phyloP scores from a whole-genome alignment of 2,888 invertebrate species.

The Thecocarcelia acutangulata region DNA sequence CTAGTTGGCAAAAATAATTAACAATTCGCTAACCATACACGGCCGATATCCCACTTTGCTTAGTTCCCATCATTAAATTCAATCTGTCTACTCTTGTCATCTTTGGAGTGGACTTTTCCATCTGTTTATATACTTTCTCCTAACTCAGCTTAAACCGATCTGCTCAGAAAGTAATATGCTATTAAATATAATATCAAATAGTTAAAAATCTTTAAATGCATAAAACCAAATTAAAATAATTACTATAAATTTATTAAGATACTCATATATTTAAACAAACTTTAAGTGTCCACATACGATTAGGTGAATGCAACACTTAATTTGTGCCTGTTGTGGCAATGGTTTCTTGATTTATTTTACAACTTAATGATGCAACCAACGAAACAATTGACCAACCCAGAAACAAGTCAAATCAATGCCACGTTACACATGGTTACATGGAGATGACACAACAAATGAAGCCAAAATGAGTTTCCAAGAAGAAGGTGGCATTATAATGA shows the following conservation, averaged over 20 bases:
- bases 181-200: background rate
- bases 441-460: conserved; percentile 61
- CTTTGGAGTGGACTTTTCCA: too few relatives aligned
- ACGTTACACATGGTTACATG: conserved; percentile 47
- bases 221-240: conserved; percentile 18
- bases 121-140: background rate
- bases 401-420: conserved; percentile 55
- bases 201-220: conserved; percentile 24
- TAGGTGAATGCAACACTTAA: conserved; percentile 55
- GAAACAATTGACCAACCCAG: conserved; percentile 46
- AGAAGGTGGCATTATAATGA: conserved; percentile 66
- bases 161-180: background rate
- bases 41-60: too few relatives aligned
- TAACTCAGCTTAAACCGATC: background rate
- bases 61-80: too few relatives aligned
- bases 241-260: background rate
- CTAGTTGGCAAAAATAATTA: too few relatives aligned
- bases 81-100: too few relatives aligned
- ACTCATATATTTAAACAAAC: background rate
- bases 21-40: too few relatives aligned
- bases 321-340: conserved; percentile 44
- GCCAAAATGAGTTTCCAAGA: conserved; percentile 64
- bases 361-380: conserved; percentile 65
- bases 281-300: conserved; percentile 35
- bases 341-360: conserved; percentile 66